Conservation (phyloP, 2,888 invertebrate species). For the Lithophane ornitopus region DNA sequence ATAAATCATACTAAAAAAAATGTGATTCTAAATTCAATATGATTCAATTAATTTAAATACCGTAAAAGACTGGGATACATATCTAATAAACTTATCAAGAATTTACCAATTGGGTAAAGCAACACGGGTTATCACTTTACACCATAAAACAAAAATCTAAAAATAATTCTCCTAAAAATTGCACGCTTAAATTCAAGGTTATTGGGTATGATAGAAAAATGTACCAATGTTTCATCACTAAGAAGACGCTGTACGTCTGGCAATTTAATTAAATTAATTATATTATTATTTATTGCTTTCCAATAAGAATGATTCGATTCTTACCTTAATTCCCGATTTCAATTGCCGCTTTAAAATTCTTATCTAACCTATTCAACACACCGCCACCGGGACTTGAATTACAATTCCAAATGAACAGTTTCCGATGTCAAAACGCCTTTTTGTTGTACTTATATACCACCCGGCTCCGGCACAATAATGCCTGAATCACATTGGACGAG, state of each 20-base stretch:
- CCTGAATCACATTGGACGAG: constrained; percentile 51
- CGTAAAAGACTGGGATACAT: background rate
- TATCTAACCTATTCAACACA: constrained; percentile 61
- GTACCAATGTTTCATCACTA: constrained; percentile 65
- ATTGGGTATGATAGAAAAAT: constrained; percentile 59
- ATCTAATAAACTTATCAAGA: background rate
- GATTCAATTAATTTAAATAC: background rate
- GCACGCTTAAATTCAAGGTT: constrained; percentile 74
- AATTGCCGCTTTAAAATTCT: constrained; percentile 56
- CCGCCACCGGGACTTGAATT: constrained; percentile 60
- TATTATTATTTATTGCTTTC: constrained; percentile 18
- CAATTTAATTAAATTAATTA: background rate
- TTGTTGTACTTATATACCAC: constrained; percentile 56
- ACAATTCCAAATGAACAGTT: constrained; percentile 67
- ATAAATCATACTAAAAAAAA: too few relatives aligned
- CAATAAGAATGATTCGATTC: constrained; percentile 21
- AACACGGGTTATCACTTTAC: background rate
- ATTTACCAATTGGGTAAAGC: background rate
- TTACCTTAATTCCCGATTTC: constrained; percentile 62
- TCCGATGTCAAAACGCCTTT: constrained; percentile 60
- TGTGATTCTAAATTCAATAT: background rate
- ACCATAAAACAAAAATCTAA: constrained; percentile 30
- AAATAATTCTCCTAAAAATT: constrained; percentile 55
- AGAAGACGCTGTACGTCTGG: background rate
- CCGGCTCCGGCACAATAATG: constrained; percentile 38